Evolutionary conservation across 2,888 invertebrate genomes (phyloP).

Genomic region (Mactromeris polynyma): DNA sequence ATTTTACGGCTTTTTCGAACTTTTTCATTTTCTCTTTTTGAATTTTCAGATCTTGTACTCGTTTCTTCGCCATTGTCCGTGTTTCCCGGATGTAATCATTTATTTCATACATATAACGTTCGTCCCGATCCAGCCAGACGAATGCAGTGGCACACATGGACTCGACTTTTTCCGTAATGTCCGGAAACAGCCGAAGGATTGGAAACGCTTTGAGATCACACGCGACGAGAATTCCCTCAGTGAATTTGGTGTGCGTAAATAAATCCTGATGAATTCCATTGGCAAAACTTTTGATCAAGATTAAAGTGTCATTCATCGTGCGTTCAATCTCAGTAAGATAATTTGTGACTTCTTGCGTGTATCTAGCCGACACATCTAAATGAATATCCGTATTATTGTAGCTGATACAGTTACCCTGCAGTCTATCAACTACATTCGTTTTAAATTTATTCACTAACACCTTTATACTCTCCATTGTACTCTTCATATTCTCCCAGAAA

Average conservation of each 20-base stretch:
- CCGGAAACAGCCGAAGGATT: conserved; percentile 82
- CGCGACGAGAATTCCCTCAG: conserved; percentile 79
- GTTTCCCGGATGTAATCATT: conserved; percentile 83
- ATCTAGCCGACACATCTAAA: conserved; percentile 79
- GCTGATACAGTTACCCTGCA: conserved; percentile 82
- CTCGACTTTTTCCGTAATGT: conserved; percentile 81
- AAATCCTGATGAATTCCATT: conserved; percentile 81
- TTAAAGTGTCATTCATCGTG: conserved; percentile 74
- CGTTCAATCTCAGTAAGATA: conserved; percentile 78
- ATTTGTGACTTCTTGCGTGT: conserved; percentile 79
- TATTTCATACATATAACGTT: conserved; percentile 84
- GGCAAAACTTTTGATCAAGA: conserved; percentile 80
- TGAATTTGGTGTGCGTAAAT: conserved; percentile 79
- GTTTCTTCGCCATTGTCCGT: conserved; percentile 76
- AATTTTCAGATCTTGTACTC: conserved; percentile 78
- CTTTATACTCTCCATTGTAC: conserved; percentile 75
- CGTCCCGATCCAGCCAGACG: conserved; percentile 84
- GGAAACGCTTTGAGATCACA: conserved; percentile 86
- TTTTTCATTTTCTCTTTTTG: conserved; percentile 83
- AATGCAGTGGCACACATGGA: conserved; percentile 78
- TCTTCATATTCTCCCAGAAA: conserved; percentile 83
- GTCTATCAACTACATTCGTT: conserved; percentile 78
- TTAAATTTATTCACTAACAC: conserved; percentile 79
- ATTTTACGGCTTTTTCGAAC: conserved; percentile 81
- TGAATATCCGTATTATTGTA: conserved; percentile 77